Percentiles rank a stretch among this genome's conserved stretches.
Conservation (phyloP, 1,140 invertebrate species). For the Semibalanus balanoides region DNA sequence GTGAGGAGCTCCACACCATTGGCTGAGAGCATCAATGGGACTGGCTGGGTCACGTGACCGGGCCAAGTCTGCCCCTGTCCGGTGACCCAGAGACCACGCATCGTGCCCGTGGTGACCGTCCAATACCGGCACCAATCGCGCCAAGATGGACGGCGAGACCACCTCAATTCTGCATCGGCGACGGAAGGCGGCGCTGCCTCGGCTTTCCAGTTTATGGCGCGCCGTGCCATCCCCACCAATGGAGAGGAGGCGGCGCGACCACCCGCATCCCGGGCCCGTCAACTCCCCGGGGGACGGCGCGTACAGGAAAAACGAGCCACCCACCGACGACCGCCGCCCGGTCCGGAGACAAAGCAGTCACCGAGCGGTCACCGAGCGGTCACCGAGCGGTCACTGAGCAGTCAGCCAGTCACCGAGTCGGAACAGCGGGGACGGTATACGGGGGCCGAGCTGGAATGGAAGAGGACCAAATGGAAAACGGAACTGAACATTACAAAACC, state of each 20-base stretch:
- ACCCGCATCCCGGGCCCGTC: no score
- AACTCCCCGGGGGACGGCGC: no score
- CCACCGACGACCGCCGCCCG: no score
- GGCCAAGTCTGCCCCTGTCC: no score
- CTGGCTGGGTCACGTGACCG: no score
- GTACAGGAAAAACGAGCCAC: neutral
- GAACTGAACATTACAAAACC: neutral
- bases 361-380: neutral
- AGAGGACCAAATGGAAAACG: neutral
- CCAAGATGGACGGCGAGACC: no score
- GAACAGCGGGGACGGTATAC: neutral
- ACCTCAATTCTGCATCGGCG: neutral
- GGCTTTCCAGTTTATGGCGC: neutral
- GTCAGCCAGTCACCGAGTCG: neutral
- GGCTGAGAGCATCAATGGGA: no score
- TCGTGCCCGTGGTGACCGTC: no score
- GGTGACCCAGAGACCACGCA: no score
- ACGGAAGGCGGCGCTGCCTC: no score
- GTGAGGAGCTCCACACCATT: no score
- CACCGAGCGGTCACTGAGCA: no score
- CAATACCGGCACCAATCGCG: neutral
- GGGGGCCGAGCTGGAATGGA: neutral
- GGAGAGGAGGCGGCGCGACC: neutral
- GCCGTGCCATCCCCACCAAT: neutral
- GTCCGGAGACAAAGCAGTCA: neutral